Evolutionary conservation across 2,797 vertebrate species (phyloP).

Genomic region (Taenioides sp.): DNA sequence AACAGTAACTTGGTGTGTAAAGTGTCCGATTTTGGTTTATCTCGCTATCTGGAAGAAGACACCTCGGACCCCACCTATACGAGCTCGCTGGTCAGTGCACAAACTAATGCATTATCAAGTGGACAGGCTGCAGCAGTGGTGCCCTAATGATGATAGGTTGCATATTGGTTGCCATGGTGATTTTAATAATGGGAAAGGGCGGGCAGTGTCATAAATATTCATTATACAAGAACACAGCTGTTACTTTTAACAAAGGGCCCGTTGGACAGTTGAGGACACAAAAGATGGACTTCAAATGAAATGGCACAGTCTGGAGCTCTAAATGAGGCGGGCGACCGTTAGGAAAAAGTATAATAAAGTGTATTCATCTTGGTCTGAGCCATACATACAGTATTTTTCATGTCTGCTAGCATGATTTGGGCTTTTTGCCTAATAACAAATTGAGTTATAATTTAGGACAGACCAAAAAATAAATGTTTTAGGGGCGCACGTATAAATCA

Average conservation of each 20-base stretch:
- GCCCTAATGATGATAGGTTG: neutral
- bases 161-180: conserved; percentile 1
- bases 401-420: too few species aligned
- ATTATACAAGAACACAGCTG: conserved; percentile 15
- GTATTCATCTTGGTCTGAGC: neutral
- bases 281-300: conserved; percentile 2
- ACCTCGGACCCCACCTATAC: conserved; percentile 72
- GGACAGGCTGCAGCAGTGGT: neutral
- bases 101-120: neutral
- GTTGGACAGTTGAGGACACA: conserved; percentile 6
- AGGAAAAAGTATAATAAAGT: neutral
- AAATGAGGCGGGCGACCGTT: neutral
- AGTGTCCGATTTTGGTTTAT: conserved; percentile 92
- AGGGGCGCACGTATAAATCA: too few species aligned
- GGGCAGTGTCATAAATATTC: conserved; percentile 7
- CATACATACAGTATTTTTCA: neutral
- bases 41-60: conserved; percentile 72
- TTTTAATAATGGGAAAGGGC: conserved; percentile 14
- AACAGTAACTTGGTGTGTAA: conserved; percentile 96
- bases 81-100: conserved; percentile 66
- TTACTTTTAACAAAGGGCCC: conserved; percentile 6
- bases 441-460: too few species aligned
- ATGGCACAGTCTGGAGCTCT: conserved; percentile 3
- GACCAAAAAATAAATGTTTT: too few species aligned
- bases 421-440: too few species aligned